phyloP scores from a whole-genome alignment of 2,113 vertebrate species.

The Mesembrinibis cayennensis region DNA sequence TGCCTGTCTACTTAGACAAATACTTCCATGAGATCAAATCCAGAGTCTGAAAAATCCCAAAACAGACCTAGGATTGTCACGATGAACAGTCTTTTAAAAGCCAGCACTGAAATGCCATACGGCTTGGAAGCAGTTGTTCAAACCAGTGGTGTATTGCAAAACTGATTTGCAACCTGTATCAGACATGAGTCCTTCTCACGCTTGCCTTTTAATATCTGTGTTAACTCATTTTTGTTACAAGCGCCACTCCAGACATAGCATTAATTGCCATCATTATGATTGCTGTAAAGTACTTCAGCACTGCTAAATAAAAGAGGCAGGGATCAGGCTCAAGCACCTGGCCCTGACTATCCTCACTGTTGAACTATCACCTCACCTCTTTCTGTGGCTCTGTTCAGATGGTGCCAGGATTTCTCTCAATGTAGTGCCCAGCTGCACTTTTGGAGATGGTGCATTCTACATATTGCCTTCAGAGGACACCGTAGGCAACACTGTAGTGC shows the following conservation, averaged over 20 bases:
- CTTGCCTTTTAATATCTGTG: neutral
- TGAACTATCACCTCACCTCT: neutral
- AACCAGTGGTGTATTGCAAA: neutral
- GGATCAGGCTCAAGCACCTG: neutral
- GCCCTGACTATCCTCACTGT: accelerated
- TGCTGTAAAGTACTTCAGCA: neutral
- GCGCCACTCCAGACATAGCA: neutral
- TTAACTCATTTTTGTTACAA: neutral
- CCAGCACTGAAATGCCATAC: neutral
- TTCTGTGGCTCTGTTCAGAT: neutral
- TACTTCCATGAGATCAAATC: neutral
- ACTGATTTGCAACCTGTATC: neutral
- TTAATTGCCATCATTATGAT: neutral
- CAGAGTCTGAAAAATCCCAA: neutral
- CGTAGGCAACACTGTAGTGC: neutral
- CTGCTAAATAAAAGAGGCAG: neutral
- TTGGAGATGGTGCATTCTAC: neutral
- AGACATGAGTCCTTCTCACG: neutral
- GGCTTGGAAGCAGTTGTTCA: neutral
- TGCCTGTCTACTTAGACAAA: neutral
- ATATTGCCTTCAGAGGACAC: neutral
- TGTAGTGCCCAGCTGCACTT: neutral
- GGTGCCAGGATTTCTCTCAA: neutral
- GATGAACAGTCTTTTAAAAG: neutral
- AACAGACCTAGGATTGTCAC: neutral